A percentile compares a stretch with the other conserved stretches of the same genome.
Evolutionary conservation across 2,113 vertebrate genomes (phyloP).

Genomic region (Ammodytes marinus): DNA sequence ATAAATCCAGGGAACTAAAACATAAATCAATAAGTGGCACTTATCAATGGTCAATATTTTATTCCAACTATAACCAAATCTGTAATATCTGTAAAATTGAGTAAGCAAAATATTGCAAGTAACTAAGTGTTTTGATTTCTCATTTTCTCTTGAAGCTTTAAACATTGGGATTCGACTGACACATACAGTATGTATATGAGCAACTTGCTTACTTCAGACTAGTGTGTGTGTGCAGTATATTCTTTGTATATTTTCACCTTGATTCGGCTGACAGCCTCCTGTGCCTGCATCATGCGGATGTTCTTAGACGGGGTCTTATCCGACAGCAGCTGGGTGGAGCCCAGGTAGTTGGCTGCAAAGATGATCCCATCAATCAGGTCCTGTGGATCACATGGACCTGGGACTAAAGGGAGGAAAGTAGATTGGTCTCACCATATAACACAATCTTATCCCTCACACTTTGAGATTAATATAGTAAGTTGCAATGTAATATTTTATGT

Average conservation of each 20-base stretch:
- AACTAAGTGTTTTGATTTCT: too few relatives aligned
- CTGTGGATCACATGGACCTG: constrained; percentile 97
- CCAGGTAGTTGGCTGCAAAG: constrained; percentile 98
- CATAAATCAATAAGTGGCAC: too few relatives aligned
- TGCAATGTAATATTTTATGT: not conserved
- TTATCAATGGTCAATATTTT: too few relatives aligned
- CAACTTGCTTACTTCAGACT: not conserved
- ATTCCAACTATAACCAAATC: too few relatives aligned
- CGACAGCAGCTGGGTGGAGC: constrained; percentile 96
- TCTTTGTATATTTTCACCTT: constrained; percentile 93
- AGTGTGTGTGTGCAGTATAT: not conserved
- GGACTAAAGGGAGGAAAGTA: constrained; percentile 82
- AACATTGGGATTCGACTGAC: not conserved
- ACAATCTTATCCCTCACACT: not conserved
- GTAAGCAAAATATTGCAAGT: not conserved
- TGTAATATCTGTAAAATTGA: too few relatives aligned
- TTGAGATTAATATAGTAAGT: not conserved
- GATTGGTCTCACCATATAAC: not conserved
- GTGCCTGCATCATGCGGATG: constrained; percentile 98
- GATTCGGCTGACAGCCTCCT: constrained; percentile 96
- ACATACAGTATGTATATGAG: too few relatives aligned
- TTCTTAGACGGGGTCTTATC: constrained; percentile 98
- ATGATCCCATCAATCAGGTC: constrained; percentile 98
- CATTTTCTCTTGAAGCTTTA: not conserved
- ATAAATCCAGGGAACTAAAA: too few relatives aligned